Base-by-base conservation (phyloP, 37 sponge, comb jelly and placozoan genomes). In the Oopsacas minuta region DNA sequence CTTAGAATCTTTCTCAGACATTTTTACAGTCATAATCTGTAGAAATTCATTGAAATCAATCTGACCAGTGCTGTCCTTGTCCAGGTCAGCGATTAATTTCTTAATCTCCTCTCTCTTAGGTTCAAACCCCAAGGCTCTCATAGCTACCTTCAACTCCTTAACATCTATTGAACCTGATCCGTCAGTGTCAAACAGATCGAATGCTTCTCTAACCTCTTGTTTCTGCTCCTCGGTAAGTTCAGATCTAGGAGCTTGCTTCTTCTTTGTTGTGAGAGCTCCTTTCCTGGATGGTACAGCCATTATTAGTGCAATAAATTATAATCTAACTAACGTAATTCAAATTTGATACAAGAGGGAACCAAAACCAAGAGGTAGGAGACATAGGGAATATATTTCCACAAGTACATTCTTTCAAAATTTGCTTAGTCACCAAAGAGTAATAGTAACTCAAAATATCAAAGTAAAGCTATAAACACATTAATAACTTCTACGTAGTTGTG, bases 41-140 rank as follows among this genome's bases (percentile, higher is more conserved):
- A 95, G 88, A 83, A 97, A 97, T 35, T 94, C 95, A 85, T 94
- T 94, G 86, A 95, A 97, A 49, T 97, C 99, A 83, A 97, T 93
- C 0, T 90, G 91, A n/a, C 99, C 99, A 49, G 91, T 90, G 38
- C 95, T 96, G 84, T 94, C 95, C 39, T 92, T 94, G 39, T 97
- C 95, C 35, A 97, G 88, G 38, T 97, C 99, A 28, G 93, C 82
- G 23, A 97, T 93, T 89, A 97, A 91, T 84, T 90, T 93, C 83
- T 93, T 91, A 34, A 97, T 97, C 86, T 97, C 99, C 61, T 97
- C 99, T 81, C 95, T 94, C 91, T 97, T 97, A 35, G 99, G 99
- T 86, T 97, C 99, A 88, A 97, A 97, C 10, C 99, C 95, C 17
- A 94, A 88, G 1, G 95, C 98, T 81, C 93, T 52, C 95, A 94